Evolutionary conservation across 2,888 invertebrate species (phyloP), one percentile per base, ranked within the genome.

Genomic region (Junonia oenone): DNA sequence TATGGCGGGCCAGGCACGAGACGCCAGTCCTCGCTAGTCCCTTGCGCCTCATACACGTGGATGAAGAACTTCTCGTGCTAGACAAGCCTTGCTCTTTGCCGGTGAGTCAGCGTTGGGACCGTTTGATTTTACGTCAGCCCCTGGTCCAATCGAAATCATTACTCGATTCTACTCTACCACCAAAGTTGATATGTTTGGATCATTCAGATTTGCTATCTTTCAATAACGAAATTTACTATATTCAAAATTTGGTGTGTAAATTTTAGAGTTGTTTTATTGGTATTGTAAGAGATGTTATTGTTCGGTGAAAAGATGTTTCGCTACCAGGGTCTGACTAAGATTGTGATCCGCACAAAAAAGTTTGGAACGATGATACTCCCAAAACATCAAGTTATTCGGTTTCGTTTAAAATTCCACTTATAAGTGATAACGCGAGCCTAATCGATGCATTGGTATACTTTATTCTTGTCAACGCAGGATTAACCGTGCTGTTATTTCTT

Each of bases 1-100:
- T 59, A 75, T 81, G 83, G 82, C 83, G 90, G 84, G 83, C 84
- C 93, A 95, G 96, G 92, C 96, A 97, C 92, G 97, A 97, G 92
- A 94, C 95, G 79, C 95, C 96, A 79, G 95, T 97, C 81, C 92
- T 95, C 84, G 94, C 94, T 85, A 92, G 93, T 88, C 92, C 92
- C 81, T 94, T 97, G 88, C 93, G 94, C 91, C 93, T 97, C 86
- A 92, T 97, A 82, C 93, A 94, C 87, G 93, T 95, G 83, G 95
- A 94, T 83, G 95, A 95, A 73, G 95, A 97, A 79, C 91, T 96
- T 76, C 92, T 97, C 81, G 97, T 97, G 83, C 92, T 97, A 91
- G 95, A 97, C 92, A 97, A 97, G 92, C 97, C 96, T 77, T 94
- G 95, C 83, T 96, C 96, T 73, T 92, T 97, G 83, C 96, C 96